Conservation (phyloP, 2,797 vertebrate species). For the Babyrousa celebensis region DNA sequence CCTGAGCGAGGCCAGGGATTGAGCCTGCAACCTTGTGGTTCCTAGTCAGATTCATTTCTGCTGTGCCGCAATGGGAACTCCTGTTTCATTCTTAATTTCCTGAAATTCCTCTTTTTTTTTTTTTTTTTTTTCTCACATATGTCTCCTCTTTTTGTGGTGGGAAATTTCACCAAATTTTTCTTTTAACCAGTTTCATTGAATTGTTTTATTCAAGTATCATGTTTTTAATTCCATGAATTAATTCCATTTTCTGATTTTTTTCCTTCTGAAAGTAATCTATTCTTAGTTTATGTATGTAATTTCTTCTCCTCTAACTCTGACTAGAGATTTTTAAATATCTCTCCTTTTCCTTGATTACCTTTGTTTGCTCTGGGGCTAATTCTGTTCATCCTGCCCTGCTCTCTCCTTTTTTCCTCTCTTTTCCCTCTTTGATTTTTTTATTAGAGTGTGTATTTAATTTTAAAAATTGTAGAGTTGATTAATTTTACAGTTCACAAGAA, state of each 20-base stretch:
- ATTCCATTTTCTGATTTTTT: neutral
- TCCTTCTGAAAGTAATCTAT: neutral
- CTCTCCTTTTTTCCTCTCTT: neutral
- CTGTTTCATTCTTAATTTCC: neutral
- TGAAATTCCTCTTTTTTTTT: neutral
- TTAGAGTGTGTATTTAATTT: neutral
- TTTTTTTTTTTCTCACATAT: neutral
- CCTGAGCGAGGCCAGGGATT: no score
- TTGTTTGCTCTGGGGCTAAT: neutral
- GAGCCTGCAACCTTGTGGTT: no score
- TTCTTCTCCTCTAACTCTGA: neutral
- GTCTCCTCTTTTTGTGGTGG: neutral
- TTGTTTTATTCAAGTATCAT: slow-evolving; percentile 17
- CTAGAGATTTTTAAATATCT: neutral
- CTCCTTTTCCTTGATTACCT: neutral
- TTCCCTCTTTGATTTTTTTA: no score
- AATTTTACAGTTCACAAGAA: neutral
- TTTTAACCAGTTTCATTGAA: neutral
- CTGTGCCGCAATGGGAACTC: no score
- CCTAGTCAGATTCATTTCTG: no score
- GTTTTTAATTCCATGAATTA: neutral
- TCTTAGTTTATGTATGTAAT: neutral
- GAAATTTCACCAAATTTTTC: neutral
- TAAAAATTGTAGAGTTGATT: neutral
- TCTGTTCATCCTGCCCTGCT: neutral